phyloP scores from a whole-genome alignment of 2,888 invertebrate species.

The Leucania comma region DNA sequence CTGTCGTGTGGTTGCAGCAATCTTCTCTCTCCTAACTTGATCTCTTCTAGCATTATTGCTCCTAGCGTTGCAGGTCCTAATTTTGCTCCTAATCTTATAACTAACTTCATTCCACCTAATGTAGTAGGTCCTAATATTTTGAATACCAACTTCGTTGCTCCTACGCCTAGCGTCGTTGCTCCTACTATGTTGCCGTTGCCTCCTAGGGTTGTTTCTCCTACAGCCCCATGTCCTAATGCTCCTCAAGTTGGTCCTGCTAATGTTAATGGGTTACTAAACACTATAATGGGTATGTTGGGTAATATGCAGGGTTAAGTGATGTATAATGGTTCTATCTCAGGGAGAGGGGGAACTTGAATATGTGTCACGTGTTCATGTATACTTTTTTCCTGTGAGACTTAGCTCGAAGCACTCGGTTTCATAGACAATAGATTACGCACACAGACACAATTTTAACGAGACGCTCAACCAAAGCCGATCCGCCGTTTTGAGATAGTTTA shows the following conservation, averaged over 20 bases:
- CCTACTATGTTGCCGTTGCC: conserved; percentile 22
- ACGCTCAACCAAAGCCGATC: too few species aligned
- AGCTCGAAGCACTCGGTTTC: too few species aligned
- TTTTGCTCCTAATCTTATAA: conserved; percentile 34
- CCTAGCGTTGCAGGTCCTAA: conserved; percentile 31
- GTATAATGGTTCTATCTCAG: too few species aligned
- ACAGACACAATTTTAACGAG: too few species aligned
- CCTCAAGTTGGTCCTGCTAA: conserved; percentile 36
- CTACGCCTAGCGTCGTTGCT: conserved; percentile 27
- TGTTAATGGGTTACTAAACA: conserved; percentile 44
- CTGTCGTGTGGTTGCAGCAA: conserved; percentile 73
- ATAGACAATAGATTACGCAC: too few species aligned
- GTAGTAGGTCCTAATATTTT: conserved; percentile 34
- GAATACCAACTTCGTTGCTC: conserved; percentile 39
- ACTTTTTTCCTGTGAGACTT: too few species aligned
- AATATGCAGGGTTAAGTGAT: conserved; percentile 42
- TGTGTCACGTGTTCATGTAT: too few species aligned
- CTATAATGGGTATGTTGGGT: conserved; percentile 52
- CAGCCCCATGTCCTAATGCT: conserved; percentile 21
- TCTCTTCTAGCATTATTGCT: conserved; percentile 43
- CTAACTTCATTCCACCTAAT: conserved; percentile 55
- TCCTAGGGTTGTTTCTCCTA: conserved; percentile 25
- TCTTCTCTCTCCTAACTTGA: conserved; percentile 57
- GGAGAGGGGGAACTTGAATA: too few species aligned
- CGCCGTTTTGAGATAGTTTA: too few species aligned